phyloP scores from a whole-genome alignment of 2,797 vertebrate species.

The Paramormyrops hopkinsi region DNA sequence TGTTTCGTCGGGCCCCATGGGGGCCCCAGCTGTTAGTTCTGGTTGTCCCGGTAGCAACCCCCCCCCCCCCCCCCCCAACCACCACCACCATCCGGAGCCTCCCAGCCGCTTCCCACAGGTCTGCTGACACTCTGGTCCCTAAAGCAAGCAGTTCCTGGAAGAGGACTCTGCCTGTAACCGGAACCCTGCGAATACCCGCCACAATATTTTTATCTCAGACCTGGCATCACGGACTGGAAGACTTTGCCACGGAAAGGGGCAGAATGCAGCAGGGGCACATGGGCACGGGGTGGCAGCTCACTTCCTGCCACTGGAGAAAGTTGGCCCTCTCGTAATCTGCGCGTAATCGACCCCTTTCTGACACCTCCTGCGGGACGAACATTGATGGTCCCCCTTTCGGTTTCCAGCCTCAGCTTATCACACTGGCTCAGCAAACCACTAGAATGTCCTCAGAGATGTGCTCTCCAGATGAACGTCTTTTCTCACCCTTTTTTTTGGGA shows the following conservation, averaged over 20 bases:
- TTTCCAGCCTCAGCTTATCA: constrained; percentile 13
- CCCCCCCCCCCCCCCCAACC: background rate
- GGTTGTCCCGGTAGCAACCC: constrained; percentile 2
- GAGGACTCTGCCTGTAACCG: constrained; percentile 26
- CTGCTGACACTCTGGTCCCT: constrained; percentile 28
- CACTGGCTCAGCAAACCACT: constrained; percentile 10
- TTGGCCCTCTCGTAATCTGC: background rate
- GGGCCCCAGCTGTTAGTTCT: constrained; percentile 3
- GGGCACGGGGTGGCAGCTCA: background rate
- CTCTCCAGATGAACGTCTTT: constrained; percentile 25
- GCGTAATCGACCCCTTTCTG: constrained; percentile 18
- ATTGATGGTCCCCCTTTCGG: background rate
- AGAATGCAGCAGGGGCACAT: constrained; percentile 17
- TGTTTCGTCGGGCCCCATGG: background rate
- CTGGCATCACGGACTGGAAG: constrained; percentile 16
- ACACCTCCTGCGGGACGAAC: background rate
- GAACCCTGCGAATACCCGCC: constrained; percentile 34
- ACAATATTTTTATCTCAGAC: constrained; percentile 42
- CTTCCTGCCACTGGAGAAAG: background rate
- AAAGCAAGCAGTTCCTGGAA: constrained; percentile 31
- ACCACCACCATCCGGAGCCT: background rate
- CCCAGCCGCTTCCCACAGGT: constrained; percentile 7
- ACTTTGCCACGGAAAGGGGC: constrained; percentile 35
- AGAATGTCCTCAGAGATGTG: background rate
- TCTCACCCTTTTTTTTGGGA: constrained; percentile 23